A percentile compares a stretch with the other conserved stretches of the same genome.
phyloP scores from a whole-genome alignment of 1,140 invertebrate genomes.

The Brachionus rotundiformis region DNA sequence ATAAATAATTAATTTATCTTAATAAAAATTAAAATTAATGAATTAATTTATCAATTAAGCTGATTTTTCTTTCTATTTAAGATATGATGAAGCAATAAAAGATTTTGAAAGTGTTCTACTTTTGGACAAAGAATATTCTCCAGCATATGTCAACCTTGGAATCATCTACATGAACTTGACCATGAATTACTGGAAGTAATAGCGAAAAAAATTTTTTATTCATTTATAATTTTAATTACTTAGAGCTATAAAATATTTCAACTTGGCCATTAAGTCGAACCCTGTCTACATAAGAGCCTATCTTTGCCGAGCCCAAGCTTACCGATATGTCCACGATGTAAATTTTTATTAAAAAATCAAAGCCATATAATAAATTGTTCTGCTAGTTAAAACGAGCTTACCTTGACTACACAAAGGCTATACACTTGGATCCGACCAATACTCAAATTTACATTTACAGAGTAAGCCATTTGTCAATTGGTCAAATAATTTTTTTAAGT shows the following conservation, averaged over 20 bases:
- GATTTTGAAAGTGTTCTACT: constrained; percentile 64
- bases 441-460: constrained; percentile 39
- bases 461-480: background rate
- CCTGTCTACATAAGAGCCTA: constrained; percentile 63
- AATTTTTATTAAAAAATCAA: background rate
- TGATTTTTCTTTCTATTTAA: background rate
- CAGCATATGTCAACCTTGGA: constrained; percentile 62
- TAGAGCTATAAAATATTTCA: constrained; percentile 63
- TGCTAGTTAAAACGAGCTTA: constrained; percentile 59
- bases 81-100: constrained; percentile 61
- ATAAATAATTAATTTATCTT: no score
- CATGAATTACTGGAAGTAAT: constrained; percentile 60
- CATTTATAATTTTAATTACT: constrained; percentile 42
- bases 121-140: constrained; percentile 61
- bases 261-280: constrained; percentile 61
- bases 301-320: constrained; percentile 61
- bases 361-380: background rate
- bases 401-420: constrained; percentile 59
- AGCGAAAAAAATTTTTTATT: background rate
- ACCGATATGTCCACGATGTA: constrained; percentile 58
- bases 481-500: no score
- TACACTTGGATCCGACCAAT: constrained; percentile 49
- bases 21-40: no score
- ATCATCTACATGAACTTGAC: constrained; percentile 61
- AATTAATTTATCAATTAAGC: no score